Evolutionary conservation across 1,140 invertebrate species (phyloP), one percentile per base, ranked within the genome.

Genomic region (Musca vetustissima): DNA sequence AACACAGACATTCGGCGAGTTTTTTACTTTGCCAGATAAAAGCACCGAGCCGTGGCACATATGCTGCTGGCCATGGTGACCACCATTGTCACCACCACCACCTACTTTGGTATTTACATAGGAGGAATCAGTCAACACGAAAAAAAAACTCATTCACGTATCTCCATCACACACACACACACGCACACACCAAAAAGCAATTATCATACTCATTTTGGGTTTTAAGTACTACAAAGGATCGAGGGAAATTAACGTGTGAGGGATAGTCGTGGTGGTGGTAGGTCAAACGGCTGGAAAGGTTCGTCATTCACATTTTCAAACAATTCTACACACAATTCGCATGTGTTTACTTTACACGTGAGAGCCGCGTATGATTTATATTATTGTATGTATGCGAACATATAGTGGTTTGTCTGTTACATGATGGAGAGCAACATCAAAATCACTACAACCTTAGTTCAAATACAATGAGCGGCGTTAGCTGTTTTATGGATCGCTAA

Each of bases 171-270:
- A 43, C 6, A 43, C 36, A 8, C 36, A 13, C 11, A 43, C 36
- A 21, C 21, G 21, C 57, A 36, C 55, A 59, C 57, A 61, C 28
- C 28, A 61, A 61, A 61, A 21, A 36, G 57, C 57, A 61, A 61
- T 61, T 61, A 61, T 61, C 57, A 61, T 36, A 13, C 17, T 36
- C 57, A 61, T 61, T 61, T 61, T 36, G 32, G 57, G 57, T 43
- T 61, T 61, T 43, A 61, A 61, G 57, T 61, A 61, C 3, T 7
- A 25, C 53, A 21, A 55, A 55, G 28, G 28, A 24, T 13, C n/a
- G 14, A 55, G 15, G 14, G 2, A 57, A 25, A 52, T 21, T 52
- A 17, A 19, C 9, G 36, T 43, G 11, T 43, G 36, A 4, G 4
- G 11, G 36, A 43, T n/a, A n/a, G n/a, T n/a, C n/a, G n/a, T n/a